These are phyloP conservation scores for Drosophila helvetica DNA, from an alignment of 2,888 invertebrate genomes.

Conservation along the genomic window DNA sequence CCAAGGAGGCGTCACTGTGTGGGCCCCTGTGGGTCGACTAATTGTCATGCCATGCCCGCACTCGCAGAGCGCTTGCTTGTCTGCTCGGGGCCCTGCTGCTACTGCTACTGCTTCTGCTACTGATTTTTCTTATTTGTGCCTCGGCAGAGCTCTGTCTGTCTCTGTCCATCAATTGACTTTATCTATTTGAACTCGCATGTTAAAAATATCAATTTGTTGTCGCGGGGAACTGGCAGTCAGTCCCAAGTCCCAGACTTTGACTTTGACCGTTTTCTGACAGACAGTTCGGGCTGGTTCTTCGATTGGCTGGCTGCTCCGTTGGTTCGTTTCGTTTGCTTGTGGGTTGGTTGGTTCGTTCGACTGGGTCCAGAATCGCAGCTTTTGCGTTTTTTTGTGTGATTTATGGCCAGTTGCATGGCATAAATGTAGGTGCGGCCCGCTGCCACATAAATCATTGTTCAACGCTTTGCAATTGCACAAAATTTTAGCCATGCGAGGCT, in stretches of 20 bases:
- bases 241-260: constrained; percentile 26
- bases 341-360: not conserved
- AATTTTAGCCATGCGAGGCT: constrained; percentile 40
- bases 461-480: constrained; percentile 62
- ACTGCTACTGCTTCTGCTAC: constrained; percentile 45
- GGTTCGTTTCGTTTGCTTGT: not conserved
- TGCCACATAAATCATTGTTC: constrained; percentile 75
- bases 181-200: constrained; percentile 77
- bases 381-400: constrained; percentile 72
- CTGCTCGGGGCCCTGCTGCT: constrained; percentile 37
- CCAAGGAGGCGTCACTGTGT: constrained; percentile 68
- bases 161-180: constrained; percentile 77
- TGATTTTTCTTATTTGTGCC: constrained; percentile 72
- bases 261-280: constrained; percentile 37
- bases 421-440: constrained; percentile 75
- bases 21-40: constrained; percentile 57
- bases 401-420: constrained; percentile 73
- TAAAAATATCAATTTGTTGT: constrained; percentile 78
- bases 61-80: constrained; percentile 27
- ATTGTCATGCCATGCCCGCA: constrained; percentile 75
- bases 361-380: constrained; percentile 51
- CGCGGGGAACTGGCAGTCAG: constrained; percentile 48
- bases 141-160: constrained; percentile 37
- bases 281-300: constrained; percentile 29
- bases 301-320: constrained; percentile 1